These are phyloP conservation scores for Drosophila siamana DNA, from an alignment of 2,888 invertebrate genomes.

Conservation along the genomic window DNA sequence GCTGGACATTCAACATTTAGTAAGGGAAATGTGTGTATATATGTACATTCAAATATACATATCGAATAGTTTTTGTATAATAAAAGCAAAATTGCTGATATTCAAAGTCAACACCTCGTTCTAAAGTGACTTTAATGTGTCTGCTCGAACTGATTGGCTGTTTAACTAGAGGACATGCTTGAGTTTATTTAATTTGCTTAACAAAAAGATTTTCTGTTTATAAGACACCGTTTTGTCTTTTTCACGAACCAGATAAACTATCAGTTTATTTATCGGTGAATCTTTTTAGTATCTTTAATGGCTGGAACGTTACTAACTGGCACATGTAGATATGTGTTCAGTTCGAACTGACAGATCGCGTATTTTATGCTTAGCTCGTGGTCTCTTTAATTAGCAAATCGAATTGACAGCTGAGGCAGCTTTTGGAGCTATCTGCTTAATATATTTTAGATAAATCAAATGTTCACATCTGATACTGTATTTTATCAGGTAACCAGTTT, in stretches of 20 bases:
- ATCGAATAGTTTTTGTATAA: neutral
- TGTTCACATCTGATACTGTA: neutral
- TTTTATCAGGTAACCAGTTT: neutral
- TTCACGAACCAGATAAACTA: neutral
- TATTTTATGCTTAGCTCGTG: neutral
- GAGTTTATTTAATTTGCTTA: neutral
- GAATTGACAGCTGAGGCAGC: neutral
- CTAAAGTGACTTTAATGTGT: neutral
- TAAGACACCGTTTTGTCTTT: neutral
- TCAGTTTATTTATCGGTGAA: neutral
- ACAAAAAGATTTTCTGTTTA: neutral
- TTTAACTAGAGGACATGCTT: neutral
- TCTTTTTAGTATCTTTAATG: constrained; percentile 2
- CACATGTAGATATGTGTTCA: neutral
- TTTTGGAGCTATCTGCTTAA: neutral
- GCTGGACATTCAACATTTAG: constrained; percentile 34
- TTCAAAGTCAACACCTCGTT: constrained; percentile 10
- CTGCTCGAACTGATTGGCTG: neutral
- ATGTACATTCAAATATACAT: neutral
- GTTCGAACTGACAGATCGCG: neutral
- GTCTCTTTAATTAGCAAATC: neutral
- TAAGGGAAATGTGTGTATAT: constrained; percentile 3
- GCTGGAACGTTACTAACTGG: neutral
- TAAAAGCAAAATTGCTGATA: neutral
- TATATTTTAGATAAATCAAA: neutral